A percentile compares a stretch with the other conserved stretches of the same genome.
Evolutionary conservation across 2,888 invertebrate species (phyloP).

Genomic region (Marasmarcha lunaedactyla): DNA sequence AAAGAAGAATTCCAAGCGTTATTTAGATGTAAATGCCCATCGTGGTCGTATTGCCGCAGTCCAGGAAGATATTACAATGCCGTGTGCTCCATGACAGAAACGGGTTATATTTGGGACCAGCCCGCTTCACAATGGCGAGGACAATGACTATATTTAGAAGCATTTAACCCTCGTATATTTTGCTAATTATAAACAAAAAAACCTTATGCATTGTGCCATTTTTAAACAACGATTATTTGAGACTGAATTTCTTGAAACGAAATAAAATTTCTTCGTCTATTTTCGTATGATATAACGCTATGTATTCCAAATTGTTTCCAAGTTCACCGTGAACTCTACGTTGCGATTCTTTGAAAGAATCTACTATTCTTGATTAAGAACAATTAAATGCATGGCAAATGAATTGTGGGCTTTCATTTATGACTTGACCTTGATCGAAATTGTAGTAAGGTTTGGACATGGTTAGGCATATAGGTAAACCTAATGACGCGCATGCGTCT

Average conservation of each 20-base stretch:
- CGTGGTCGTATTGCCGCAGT: constrained; percentile 88
- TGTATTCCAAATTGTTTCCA: no score
- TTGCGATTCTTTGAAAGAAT: background rate
- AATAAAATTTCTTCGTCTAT: constrained; percentile 56
- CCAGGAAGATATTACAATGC: constrained; percentile 93
- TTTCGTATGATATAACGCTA: constrained; percentile 31
- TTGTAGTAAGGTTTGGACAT: constrained; percentile 16
- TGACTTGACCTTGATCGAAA: constrained; percentile 36
- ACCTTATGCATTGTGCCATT: background rate
- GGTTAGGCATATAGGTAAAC: constrained; percentile 19
- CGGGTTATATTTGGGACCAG: constrained; percentile 92
- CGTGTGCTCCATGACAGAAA: constrained; percentile 89
- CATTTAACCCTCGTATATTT: background rate
- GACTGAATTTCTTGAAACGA: constrained; percentile 52
- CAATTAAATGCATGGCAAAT: background rate
- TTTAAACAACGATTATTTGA: constrained; percentile 45
- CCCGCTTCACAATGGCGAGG: constrained; percentile 68
- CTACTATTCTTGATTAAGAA: background rate
- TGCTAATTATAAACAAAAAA: background rate
- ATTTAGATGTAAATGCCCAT: constrained; percentile 89
- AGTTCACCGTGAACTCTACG: no score
- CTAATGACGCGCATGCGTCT: constrained; percentile 45
- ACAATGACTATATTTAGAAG: constrained; percentile 23
- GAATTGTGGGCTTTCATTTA: constrained; percentile 12
- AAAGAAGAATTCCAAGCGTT: constrained; percentile 91